Evolutionary conservation across 2,797 vertebrate genomes (phyloP), one percentile per base, ranked within the genome.

Genomic region (Chrosomus eos): DNA sequence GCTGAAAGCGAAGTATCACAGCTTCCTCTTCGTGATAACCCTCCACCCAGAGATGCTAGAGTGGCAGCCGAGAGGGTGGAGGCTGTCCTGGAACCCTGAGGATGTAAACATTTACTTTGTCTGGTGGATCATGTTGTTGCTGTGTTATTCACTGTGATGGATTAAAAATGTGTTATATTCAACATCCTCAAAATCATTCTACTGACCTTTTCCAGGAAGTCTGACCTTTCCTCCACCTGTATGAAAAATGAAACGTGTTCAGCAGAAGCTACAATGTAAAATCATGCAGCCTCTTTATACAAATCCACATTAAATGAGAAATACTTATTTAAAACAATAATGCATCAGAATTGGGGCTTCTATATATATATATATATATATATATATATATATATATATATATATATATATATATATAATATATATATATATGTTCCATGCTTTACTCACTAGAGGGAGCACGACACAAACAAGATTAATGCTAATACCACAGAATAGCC

Each of bases 161-260:
- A 64, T 28, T 28, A 3, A 31, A 28, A 64, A 64, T 16, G 14
- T 40, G 28, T 33, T 60, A 10, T 26, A 70, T 43, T 74, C 3
- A 67, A 33, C 7, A 53, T 55, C 36, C 26, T 66, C 40, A 19
- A 81, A 80, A 9, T 40, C 0, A 87, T 38, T 5, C 18, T 58
- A 79, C 89, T 88, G 45, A 98, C 98, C 95, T 97, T 98, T 53
- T 99, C 97, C 13, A 92, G 60, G 80, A 98, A 97, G 67, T 98
- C 98, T 88, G 95, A 91, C 80, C 95, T 95, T 88, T 99, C 97
- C 90, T 99, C 98, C 88, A 98, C 97, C 97, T 99, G 89, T 8
- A 83, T 62, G 88, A 74, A 87, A 51, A 67, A 79, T 38, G 2
- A 9, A 19, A 76, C 40, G 23, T 36, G 58, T n/a, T 81, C 45